These are phyloP conservation scores for Galemys pyrenaicus DNA, from an alignment of 2,113 vertebrate genomes.

Conservation along the genomic window DNA sequence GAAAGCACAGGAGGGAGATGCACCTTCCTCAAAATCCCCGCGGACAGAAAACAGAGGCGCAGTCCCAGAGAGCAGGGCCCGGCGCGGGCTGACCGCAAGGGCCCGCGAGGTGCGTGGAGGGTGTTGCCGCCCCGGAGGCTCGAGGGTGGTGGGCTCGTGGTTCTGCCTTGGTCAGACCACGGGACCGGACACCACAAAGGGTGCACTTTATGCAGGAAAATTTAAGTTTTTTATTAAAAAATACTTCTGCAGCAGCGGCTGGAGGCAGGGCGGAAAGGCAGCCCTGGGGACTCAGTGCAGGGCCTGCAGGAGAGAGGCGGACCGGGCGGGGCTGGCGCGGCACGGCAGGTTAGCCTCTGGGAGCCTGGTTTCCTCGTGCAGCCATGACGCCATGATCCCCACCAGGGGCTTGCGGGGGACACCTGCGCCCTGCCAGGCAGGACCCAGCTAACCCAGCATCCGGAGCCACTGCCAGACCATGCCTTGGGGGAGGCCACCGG, in stretches of 20 bases:
- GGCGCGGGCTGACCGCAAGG: background rate
- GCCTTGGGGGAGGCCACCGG: too few species aligned
- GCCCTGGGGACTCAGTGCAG: background rate
- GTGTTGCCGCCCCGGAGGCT: accelerated
- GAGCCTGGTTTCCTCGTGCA: background rate
- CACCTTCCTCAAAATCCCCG: background rate
- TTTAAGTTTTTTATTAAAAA: background rate
- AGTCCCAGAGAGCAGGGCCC: accelerated
- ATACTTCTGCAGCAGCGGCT: background rate
- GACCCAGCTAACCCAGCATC: background rate
- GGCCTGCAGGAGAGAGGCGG: background rate
- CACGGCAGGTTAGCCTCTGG: accelerated
- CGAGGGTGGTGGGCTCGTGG: accelerated
- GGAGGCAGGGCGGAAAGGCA: background rate
- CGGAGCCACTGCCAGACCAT: accelerated
- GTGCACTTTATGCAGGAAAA: accelerated
- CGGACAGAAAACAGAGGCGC: background rate
- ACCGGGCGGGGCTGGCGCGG: accelerated
- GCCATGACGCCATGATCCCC: accelerated
- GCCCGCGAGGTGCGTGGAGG: accelerated
- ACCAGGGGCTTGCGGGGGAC: background rate
- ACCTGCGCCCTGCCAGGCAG: background rate
- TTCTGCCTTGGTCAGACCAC: background rate
- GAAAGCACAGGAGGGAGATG: background rate
- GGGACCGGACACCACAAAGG: background rate